Base-by-base conservation (phyloP, 1,140 invertebrate genomes). In the Vollenhovia emeryi region DNA sequence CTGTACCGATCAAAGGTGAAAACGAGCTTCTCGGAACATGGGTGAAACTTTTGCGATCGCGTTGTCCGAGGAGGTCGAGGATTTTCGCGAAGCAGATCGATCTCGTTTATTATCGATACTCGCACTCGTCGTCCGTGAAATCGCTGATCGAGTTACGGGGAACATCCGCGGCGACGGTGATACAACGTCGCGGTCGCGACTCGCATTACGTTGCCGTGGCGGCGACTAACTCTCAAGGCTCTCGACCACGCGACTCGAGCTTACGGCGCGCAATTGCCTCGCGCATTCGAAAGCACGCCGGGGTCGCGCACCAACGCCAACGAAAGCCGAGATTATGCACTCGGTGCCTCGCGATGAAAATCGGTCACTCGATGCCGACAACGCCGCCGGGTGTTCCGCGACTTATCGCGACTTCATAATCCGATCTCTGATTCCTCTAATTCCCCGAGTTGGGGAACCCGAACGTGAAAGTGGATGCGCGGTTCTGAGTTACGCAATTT, bases 161-260 rank as follows among this genome's bases (percentile, higher is more conserved):
- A 50, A 71, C 50, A 45, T 27, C 6, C 40, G 13, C 11, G 6
- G 9, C 9, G 30, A 13, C 15, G 18, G 33, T 75, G 48, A 66
- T 15, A 21, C 33, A 57, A 85, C 62, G 36, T 66, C 62, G 45
- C 50, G 84, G 57, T 75, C 18, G 11, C 80, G 62, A 84, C 80
- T 87, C 88, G 69, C 89, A 80, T 83, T 85, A 73, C 85, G 86
- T 89, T 75, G 87, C 85, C 88, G 87, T 89, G 62, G 48, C 86
- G 74, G 86, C 86, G 89, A 90, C 89, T 90, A 90, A 90, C 89
- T 89, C 80, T 85, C 76, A 60, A 89, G 73, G 43, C 68, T 73
- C 75, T 76, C 86, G 82, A 83, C 86, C 89, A 90, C 88, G 89
- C 89, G 89, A 85, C 89, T 87, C 69, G 36, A 59, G 62, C 62